A percentile compares a stretch with the other conserved stretches of the same genome.
These are phyloP conservation scores for Apoderus coryli DNA, from an alignment of 2,888 invertebrate species.

Conservation along the genomic window DNA sequence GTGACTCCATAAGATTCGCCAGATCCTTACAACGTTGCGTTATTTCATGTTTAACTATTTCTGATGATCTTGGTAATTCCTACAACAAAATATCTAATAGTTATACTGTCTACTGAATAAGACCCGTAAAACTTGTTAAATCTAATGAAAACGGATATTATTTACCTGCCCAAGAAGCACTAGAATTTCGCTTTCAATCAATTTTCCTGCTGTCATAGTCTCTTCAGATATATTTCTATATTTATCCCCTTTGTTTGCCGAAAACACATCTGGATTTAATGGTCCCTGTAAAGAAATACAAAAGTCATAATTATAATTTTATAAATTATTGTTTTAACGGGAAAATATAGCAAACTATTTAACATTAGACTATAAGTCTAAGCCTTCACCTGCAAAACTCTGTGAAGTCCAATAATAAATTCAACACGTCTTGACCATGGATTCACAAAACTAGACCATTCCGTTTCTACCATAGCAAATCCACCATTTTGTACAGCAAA, in stretches of 20 bases:
- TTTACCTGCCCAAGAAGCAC: slow-evolving; percentile 48
- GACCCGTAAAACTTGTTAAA: not conserved
- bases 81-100: slow-evolving; percentile 16
- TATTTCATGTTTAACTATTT: slow-evolving; percentile 47
- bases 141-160: not conserved
- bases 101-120: not conserved
- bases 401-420: slow-evolving; percentile 76
- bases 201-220: slow-evolving; percentile 41
- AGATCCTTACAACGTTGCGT: slow-evolving; percentile 58
- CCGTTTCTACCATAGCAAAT: slow-evolving; percentile 72
- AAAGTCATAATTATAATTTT: slow-evolving; percentile 8
- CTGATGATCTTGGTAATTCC: slow-evolving; percentile 30
- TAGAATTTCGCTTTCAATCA: slow-evolving; percentile 50
- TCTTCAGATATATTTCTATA: slow-evolving; percentile 41
- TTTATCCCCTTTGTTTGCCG: slow-evolving; percentile 30
- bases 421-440: slow-evolving; percentile 86
- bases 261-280: slow-evolving; percentile 59
- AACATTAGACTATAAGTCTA: too few species aligned
- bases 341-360: slow-evolving; percentile 5
- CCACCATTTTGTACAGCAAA: slow-evolving; percentile 74
- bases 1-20: slow-evolving; percentile 57
- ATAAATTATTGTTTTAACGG: too few species aligned
- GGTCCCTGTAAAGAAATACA: slow-evolving; percentile 46
- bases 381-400: slow-evolving; percentile 49
- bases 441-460: slow-evolving; percentile 87